Evolutionary conservation across 2,797 vertebrate species (phyloP), one percentile per base, ranked within the genome.

Genomic region (Chelmon rostratus): DNA sequence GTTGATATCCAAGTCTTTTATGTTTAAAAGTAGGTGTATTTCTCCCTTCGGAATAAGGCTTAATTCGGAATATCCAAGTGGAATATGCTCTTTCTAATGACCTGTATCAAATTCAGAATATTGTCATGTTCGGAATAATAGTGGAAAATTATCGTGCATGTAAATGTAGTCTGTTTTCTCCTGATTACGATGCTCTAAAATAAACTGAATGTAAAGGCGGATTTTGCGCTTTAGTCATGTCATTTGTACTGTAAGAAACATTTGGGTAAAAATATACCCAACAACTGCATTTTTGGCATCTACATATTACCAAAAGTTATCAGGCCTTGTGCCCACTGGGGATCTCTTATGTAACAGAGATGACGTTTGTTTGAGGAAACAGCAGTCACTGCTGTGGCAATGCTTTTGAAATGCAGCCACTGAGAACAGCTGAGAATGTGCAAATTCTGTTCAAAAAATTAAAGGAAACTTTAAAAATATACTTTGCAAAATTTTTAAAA

Each of bases 291-390:
- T 78, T 70, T 37, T 46, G 42, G 37, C 18, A 71, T 62, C 47
- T 73, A 61, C 19, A 79, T 57, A 75, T 79, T 35, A 49, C 5
- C 33, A 78, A 71, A 70, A 4, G 18, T 54, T 7, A 28, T 40
- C 25, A 53, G 65, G 64, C 73, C 58, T 85, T 84, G 83, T 89
- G 82, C 62, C 91, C 86, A 90, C 88, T 64, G 86, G 74, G 85
- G 66, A 84, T 83, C 83, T 91, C 83, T 70, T 57, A 12, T 38
- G 38, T 28, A 31, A 58, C 12, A 57, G 21, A 47, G 5, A 13
- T n/a, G n/a, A 65, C 40, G 3, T 12, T 42, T 18, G 13, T 28
- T 35, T 10, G 6, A 9, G 28, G 28, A 57, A 31, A 64, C 38
- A 54, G 16, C 13, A 37, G 33, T 15, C 16, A 62, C 11, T 44